Percentiles rank a stretch among this genome's conserved stretches.
These are phyloP conservation scores for Prenolepis imparis DNA, from an alignment of 2,888 invertebrate genomes.

Conservation along the genomic window DNA sequence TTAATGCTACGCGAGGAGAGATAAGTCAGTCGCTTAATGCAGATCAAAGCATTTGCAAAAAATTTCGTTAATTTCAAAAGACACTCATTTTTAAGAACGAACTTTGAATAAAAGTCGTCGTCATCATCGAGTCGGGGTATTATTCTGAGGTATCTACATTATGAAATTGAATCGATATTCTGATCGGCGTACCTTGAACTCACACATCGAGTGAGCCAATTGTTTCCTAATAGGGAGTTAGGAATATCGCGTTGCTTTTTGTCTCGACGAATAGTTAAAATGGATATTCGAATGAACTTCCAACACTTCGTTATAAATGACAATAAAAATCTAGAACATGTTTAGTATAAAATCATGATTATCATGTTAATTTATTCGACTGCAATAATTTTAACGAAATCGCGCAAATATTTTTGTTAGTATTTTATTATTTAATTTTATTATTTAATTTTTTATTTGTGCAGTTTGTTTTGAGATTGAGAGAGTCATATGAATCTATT, in stretches of 20 bases:
- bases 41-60: conserved; percentile 22
- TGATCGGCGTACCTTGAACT: conserved; percentile 23
- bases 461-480: not conserved
- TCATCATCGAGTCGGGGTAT: conserved; percentile 25
- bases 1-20: not conserved
- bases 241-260: conserved; percentile 16
- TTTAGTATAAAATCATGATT: not conserved
- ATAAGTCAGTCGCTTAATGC: not conserved
- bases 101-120: conserved; percentile 43
- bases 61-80: not conserved
- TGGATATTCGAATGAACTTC: not conserved
- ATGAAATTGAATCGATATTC: conserved; percentile 36
- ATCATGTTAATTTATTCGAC: not conserved
- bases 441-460: not conserved
- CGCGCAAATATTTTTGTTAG: not conserved
- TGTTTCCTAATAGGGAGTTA: too few species aligned
- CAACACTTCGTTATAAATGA: not conserved
- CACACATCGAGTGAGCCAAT: not conserved
- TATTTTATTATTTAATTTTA: not conserved
- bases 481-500: not conserved
- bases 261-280: not conserved
- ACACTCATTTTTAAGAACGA: not conserved
- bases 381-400: not conserved
- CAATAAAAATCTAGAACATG: not conserved
- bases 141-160: conserved; percentile 32